Evolutionary conservation across 1,140 invertebrate species (phyloP).

Genomic region (Nasonia giraulti): DNA sequence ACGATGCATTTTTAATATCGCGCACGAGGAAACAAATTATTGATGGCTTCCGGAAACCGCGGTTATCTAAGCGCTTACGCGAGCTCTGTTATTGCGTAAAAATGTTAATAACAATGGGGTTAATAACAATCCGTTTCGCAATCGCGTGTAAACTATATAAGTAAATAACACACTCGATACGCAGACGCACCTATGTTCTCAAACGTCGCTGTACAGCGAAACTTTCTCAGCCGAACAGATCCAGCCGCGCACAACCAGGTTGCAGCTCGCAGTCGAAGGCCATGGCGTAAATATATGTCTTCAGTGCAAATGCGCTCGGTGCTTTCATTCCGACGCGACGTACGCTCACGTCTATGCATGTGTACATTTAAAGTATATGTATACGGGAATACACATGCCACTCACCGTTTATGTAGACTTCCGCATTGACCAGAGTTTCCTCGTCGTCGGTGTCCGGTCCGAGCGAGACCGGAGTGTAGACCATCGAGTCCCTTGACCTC

Average conservation of each 20-base stretch:
- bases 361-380: background rate
- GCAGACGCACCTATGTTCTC: no score
- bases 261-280: slow-evolving; percentile 1
- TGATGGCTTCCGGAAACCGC: background rate
- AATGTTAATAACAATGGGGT: background rate
- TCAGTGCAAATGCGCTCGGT: slow-evolving; percentile 19
- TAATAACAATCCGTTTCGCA: no score
- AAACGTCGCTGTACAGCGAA: no score
- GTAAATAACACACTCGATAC: background rate
- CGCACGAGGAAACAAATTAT: background rate
- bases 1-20: background rate
- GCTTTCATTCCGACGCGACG: background rate
- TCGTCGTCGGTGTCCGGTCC: slow-evolving; percentile 72
- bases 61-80: no score
- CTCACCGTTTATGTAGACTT: slow-evolving; percentile 72
- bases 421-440: slow-evolving; percentile 71
- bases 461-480: slow-evolving; percentile 72
- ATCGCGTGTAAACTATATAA: background rate
- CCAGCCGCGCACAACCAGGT: background rate
- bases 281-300: slow-evolving; percentile 18
- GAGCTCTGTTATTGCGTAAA: background rate
- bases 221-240: no score
- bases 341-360: background rate
- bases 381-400: background rate
- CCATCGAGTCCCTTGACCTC: slow-evolving; percentile 70